These are phyloP conservation scores for Lasaia peninsularis DNA, from an alignment of 1,140 invertebrate genomes.

Conservation along the genomic window DNA sequence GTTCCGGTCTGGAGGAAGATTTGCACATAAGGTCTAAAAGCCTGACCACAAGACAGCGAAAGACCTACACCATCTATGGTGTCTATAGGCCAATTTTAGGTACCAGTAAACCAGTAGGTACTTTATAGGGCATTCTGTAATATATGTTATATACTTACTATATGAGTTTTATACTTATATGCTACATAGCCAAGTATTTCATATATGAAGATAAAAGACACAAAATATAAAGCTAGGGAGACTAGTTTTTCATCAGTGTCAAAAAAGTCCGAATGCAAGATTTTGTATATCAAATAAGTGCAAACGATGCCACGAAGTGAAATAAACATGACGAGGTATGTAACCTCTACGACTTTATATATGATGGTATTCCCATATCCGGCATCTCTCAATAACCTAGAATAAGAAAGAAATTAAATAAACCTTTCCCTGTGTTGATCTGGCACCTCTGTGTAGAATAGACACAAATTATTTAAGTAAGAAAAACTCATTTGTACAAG, in stretches of 20 bases:
- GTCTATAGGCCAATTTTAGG: too few species aligned
- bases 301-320: constrained; percentile 48
- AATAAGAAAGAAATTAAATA: too few species aligned
- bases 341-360: constrained; percentile 47
- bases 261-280: constrained; percentile 45
- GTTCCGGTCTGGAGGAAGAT: too few species aligned
- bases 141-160: constrained; percentile 45
- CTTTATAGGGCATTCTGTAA: neutral
- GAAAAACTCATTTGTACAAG: too few species aligned
- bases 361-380: constrained; percentile 43
- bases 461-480: too few species aligned
- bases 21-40: too few species aligned
- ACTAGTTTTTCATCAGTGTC: constrained; percentile 53
- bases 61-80: too few species aligned
- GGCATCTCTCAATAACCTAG: constrained; percentile 52
- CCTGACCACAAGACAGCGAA: too few species aligned
- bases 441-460: too few species aligned
- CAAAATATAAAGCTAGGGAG: constrained; percentile 43
- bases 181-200: constrained; percentile 56
- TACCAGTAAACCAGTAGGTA: too few species aligned
- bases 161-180: constrained; percentile 58
- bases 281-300: constrained; percentile 45
- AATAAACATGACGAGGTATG: constrained; percentile 50
- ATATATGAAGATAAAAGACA: constrained; percentile 52
- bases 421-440: too few species aligned